Evolutionary conservation across 2,797 vertebrate species (phyloP), one percentile per base, ranked within the genome.

Genomic region (Crocidura indochinensis): DNA sequence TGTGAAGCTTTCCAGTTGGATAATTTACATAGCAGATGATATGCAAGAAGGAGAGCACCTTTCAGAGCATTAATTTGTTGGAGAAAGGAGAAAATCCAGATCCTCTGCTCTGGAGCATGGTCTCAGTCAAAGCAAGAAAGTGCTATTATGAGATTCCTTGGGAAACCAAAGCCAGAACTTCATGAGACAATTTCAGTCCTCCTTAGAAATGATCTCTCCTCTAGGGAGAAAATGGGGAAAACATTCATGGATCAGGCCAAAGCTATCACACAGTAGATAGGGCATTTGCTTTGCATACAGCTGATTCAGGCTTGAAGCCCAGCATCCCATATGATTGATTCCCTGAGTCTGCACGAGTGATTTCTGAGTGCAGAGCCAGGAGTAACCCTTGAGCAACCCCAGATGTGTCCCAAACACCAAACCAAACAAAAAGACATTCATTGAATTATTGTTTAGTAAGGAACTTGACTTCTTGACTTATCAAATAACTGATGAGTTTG

Each of bases 61-160:
- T 96, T n/a, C 10, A 94, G 93, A 90, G 9, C 49, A 0, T 31
- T 15, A 38, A 65, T 89, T 90, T 94, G 51, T 85, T 14, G 81
- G 14, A 19, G 84, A 46, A 91, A n/a, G 31, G 79, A 80, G 24
- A 72, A 72, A 93, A 46, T 12, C 51, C 67, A 85, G 44, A 27
- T 20, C 12, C 67, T 87, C 69, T 77, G 29, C 62, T 79, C 85
- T 85, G 24, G 56, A 73, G 71, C 69, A 3, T 47, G 31, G 60
- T 46, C 29, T 92, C 1, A 9, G 3, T 7, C 51, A 79, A 15
- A 82, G 74, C 8, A 46, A 12, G 72, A 49, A 56, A 7, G 60
- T 51, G 51, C 51, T 10, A 15, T 15, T 51, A 10, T 15, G 14
- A 51, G 14, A 38, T 38, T 38, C 4, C 6, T 5, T 15, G 14